Percentiles rank a stretch among this genome's conserved stretches.
Evolutionary conservation across 2,888 invertebrate species (phyloP).

Genomic region (Cistogaster globosa): DNA sequence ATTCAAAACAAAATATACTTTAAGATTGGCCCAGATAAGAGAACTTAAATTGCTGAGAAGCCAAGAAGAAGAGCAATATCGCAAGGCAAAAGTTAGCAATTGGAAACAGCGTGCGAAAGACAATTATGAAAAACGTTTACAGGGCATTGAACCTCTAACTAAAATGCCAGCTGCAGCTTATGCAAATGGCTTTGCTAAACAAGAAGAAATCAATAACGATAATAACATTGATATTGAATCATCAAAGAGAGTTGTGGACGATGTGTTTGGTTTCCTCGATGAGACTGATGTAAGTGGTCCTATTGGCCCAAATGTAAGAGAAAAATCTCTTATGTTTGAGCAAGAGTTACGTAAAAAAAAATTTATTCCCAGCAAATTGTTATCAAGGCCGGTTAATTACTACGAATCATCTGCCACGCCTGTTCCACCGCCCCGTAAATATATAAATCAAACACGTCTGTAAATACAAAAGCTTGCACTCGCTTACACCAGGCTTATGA

Average conservation of each 20-base stretch:
- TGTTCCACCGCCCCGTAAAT: constrained; percentile 47
- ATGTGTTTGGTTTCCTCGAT: constrained; percentile 87
- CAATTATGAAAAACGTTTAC: constrained; percentile 88
- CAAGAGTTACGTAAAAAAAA: constrained; percentile 79
- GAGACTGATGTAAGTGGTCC: constrained; percentile 84
- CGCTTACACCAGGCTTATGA: constrained; percentile 11
- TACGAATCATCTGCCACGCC: constrained; percentile 75
- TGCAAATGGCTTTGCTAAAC: constrained; percentile 20
- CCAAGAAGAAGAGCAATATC: constrained; percentile 86
- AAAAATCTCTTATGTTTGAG: constrained; percentile 82
- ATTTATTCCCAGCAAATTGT: constrained; percentile 81
- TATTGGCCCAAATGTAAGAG: constrained; percentile 81
- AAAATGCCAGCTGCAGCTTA: constrained; percentile 8
- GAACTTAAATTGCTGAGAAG: constrained; percentile 80
- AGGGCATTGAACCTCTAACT: constrained; percentile 82
- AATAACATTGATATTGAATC: constrained; percentile 82
- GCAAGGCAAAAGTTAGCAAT: constrained; percentile 86
- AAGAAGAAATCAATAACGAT: constrained; percentile 75
- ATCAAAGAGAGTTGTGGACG: constrained; percentile 86
- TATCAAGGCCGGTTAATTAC: constrained; percentile 82
- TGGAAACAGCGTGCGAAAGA: constrained; percentile 88
- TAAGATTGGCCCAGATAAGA: constrained; percentile 74
- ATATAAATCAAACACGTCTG: constrained; percentile 65
- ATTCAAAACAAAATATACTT: constrained; percentile 76
- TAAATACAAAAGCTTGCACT: constrained; percentile 40